Evolutionary conservation across 2,113 vertebrate species (phyloP), one percentile per base, ranked within the genome.

Genomic region (Centropristis striata): DNA sequence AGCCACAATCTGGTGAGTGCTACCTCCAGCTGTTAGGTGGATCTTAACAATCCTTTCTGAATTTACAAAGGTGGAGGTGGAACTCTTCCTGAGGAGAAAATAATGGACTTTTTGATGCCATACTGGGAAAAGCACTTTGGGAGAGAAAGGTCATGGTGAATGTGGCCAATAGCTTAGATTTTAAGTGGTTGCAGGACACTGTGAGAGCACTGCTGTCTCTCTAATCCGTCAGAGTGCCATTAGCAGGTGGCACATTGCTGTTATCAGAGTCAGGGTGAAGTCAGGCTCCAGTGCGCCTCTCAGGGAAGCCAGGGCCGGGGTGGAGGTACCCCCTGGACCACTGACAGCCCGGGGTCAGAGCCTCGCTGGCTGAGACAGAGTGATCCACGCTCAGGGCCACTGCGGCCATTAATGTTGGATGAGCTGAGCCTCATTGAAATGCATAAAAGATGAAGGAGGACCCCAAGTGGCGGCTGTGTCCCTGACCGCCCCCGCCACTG

Each of bases 391-490:
- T 75, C 63, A 58, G 44, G 90, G 84, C 63, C 83, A 36, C 49
- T 12, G 85, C 32, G 37, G 66, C 68, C 81, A 94, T 94, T 89
- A 95, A 95, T 94, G 93, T 93, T 93, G 87, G 83, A 95, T 94
- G 84, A 90, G 82, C 44, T 80, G 51, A 23, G 53, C 47, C 72
- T 75, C 85, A 90, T 1, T 53, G 61, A 88, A 84, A 83, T 86
- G 78, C 81, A 89, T 75, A 80, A 88, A 90, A 86, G 61, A 91
- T 85, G 69, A 88, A 84, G 55, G 78, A 42, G 76, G 75, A 86
- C 74, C 82, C 84, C 94, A 93, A 93, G 90, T 95, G 94, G 88
- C 36, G 16, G 71, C 76, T 73, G 65, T 14, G 51, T 75, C 81
- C 68, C 80, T 20, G 46, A 25, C 73, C 37, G 23, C 50, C 66